Evolutionary conservation across 53 echinoderm and acorn worm species (phyloP).

Genomic region (Echinometra lucunter): DNA sequence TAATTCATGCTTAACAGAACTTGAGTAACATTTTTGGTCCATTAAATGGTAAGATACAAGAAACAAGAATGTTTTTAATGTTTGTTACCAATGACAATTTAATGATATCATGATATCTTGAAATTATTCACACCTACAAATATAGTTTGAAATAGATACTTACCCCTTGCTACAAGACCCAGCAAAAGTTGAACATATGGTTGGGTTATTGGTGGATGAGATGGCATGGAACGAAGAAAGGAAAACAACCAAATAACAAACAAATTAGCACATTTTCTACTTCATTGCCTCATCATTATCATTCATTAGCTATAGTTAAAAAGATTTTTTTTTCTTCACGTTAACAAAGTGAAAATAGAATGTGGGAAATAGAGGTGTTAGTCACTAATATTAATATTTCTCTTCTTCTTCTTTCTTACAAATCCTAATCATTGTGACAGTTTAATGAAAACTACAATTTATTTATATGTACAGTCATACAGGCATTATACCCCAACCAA

Average conservation of each 20-base stretch:
- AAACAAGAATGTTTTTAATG: neutral
- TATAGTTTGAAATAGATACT: neutral
- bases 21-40: neutral
- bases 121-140: neutral
- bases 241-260: neutral
- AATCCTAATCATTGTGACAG: neutral
- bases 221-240: neutral
- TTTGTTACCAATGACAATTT: neutral
- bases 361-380: too few species aligned
- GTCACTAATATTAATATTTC: too few species aligned
- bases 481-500: neutral
- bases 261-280: neutral
- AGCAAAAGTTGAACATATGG: neutral
- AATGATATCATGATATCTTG: neutral
- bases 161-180: conserved; percentile 8
- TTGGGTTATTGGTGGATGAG: neutral
- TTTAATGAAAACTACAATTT: neutral
- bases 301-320: neutral
- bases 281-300: neutral
- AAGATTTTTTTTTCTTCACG: too few species aligned
- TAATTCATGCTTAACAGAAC: neutral
- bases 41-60: neutral
- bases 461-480: neutral
- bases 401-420: too few species aligned
- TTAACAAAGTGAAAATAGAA: neutral